Conservation (phyloP, 1,140 invertebrate species). For the Chironomus tepperi region DNA sequence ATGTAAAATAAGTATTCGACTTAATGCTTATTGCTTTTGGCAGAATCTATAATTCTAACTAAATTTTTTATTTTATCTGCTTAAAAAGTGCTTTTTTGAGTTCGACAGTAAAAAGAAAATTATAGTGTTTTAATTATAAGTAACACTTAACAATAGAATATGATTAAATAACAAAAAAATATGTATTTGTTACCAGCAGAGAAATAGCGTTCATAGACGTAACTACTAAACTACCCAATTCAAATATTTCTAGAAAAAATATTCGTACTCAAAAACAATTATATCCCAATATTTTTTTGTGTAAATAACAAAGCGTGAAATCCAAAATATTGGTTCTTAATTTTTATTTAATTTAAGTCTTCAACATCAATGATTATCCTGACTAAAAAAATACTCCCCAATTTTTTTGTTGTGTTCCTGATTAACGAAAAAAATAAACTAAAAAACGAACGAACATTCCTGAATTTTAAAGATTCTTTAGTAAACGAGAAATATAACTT, state of each 20-base stretch:
- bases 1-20: neutral
- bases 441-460: conserved; percentile 19
- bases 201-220: too few species aligned
- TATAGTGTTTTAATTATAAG: neutral
- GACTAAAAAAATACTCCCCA: too few species aligned
- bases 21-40: neutral
- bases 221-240: too few species aligned
- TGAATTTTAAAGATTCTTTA: neutral
- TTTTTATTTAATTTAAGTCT: too few species aligned
- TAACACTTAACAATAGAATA: neutral
- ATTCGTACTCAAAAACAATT: too few species aligned
- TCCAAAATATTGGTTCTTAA: too few species aligned
- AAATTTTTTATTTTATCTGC: neutral
- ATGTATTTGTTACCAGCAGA: too few species aligned
- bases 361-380: too few species aligned
- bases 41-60: neutral
- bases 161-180: neutral
- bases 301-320: too few species aligned
- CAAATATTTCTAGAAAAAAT: too few species aligned
- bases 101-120: neutral
- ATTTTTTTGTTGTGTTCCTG: conserved; percentile 18
- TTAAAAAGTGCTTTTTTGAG: neutral
- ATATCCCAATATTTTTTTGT: too few species aligned
- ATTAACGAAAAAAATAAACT: neutral
- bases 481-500: neutral